These are phyloP conservation scores for Phocoena sinus DNA, from an alignment of 2,113 vertebrate genomes.

Conservation along the genomic window DNA sequence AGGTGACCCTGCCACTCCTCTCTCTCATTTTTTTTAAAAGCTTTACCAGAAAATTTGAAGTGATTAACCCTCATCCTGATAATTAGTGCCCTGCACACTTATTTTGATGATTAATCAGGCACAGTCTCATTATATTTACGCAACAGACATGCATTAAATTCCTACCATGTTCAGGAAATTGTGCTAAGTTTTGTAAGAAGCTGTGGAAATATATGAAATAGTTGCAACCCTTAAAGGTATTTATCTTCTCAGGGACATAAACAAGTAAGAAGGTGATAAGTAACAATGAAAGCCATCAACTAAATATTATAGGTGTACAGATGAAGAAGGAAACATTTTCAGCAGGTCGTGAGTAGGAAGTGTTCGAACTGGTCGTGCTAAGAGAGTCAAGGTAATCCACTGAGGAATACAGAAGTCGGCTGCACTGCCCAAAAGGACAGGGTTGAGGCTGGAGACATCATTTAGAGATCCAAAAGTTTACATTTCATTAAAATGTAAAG, in stretches of 20 bases:
- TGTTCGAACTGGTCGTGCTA: neutral
- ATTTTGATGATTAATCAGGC: conserved; percentile 28
- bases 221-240: neutral
- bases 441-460: neutral
- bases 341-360: neutral
- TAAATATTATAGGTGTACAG: neutral
- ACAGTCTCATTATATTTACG: neutral
- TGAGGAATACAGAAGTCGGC: neutral
- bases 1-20: neutral
- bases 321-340: neutral
- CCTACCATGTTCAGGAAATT: neutral
- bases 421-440: neutral
- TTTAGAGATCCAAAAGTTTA: neutral
- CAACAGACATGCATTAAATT: neutral
- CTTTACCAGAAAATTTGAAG: neutral
- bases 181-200: neutral
- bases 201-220: neutral
- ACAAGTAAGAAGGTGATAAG: neutral
- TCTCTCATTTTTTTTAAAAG: neutral
- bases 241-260: neutral
- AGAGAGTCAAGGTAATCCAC: neutral
- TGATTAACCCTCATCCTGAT: neutral
- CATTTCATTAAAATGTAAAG: neutral
- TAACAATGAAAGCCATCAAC: neutral
- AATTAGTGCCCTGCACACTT: neutral